Conservation (phyloP, 2,888 invertebrate species). For the Nemurella pictetii region DNA sequence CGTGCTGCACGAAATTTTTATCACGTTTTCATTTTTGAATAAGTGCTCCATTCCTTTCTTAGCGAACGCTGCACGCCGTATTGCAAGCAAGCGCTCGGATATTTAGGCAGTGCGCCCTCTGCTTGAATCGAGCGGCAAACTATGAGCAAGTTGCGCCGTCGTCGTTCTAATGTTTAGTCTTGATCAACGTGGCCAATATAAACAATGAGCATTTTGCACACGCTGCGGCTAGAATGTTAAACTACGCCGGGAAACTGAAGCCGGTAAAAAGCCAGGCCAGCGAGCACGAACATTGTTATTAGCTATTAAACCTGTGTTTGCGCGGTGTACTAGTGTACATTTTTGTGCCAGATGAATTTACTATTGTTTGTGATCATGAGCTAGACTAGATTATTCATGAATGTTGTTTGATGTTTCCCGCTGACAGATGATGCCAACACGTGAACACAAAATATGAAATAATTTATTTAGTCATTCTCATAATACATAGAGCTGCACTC, state of each 20-base stretch:
- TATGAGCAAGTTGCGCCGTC: background rate
- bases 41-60: background rate
- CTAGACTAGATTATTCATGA: slow-evolving; percentile 2
- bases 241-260: background rate
- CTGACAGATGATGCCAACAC: slow-evolving; percentile 13
- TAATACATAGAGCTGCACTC: background rate
- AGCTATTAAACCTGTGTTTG: background rate
- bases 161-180: background rate
- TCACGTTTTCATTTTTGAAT: slow-evolving; percentile 14
- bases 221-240: background rate
- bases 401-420: slow-evolving; percentile 9
- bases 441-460: slow-evolving; percentile 12
- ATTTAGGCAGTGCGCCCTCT: background rate
- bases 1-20: background rate
- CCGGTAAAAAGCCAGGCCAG: background rate
- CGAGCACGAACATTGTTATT: background rate
- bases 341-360: background rate
- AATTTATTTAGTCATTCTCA: slow-evolving; percentile 5
- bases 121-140: background rate
- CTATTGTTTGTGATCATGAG: slow-evolving; percentile 11
- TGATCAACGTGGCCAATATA: background rate
- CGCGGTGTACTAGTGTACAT: background rate
- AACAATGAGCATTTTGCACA: background rate
- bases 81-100: background rate
- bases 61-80: background rate